Conservation (phyloP, 1,140 invertebrate genomes). For the Pseudomyrmex gracilis region DNA sequence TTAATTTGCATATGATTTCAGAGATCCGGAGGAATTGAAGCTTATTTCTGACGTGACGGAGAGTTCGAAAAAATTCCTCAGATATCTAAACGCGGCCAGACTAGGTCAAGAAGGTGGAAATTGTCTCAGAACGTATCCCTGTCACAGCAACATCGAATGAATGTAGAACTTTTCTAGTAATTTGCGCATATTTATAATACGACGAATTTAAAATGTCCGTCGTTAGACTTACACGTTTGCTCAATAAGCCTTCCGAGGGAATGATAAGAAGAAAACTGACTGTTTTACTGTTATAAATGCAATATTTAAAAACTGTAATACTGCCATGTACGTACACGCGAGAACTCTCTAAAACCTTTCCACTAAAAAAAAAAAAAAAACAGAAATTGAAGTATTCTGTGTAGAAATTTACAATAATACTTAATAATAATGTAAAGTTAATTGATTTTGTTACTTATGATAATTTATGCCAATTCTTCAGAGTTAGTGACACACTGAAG, state of each 20-base stretch:
- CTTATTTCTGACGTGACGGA: constrained; percentile 85
- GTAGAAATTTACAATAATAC: background rate
- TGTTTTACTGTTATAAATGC: background rate
- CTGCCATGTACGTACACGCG: constrained; percentile 40
- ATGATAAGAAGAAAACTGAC: background rate
- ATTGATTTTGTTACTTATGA: constrained; percentile 2
- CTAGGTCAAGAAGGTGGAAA: constrained; percentile 93
- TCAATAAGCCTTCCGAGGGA: constrained; percentile 24
- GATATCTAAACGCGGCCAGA: constrained; percentile 92
- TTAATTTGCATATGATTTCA: constrained; percentile 81
- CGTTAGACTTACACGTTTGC: constrained; percentile 14
- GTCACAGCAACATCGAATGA: constrained; percentile 86
- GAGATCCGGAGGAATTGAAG: constrained; percentile 90
- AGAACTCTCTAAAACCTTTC: constrained; percentile 14
- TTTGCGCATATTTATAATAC: background rate
- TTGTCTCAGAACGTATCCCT: constrained; percentile 90
- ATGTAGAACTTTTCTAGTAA: constrained; percentile 1
- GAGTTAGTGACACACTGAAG: background rate
- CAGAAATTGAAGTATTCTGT: background rate
- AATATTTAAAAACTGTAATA: background rate
- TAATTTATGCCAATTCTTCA: constrained; percentile 4
- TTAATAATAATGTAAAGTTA: background rate
- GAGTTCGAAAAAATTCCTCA: constrained; percentile 92
- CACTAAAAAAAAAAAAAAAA: constrained; percentile 33
- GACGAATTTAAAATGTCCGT: background rate